These are phyloP conservation scores for Rhagium mordax DNA, from an alignment of 2,888 invertebrate species.

Conservation along the genomic window DNA sequence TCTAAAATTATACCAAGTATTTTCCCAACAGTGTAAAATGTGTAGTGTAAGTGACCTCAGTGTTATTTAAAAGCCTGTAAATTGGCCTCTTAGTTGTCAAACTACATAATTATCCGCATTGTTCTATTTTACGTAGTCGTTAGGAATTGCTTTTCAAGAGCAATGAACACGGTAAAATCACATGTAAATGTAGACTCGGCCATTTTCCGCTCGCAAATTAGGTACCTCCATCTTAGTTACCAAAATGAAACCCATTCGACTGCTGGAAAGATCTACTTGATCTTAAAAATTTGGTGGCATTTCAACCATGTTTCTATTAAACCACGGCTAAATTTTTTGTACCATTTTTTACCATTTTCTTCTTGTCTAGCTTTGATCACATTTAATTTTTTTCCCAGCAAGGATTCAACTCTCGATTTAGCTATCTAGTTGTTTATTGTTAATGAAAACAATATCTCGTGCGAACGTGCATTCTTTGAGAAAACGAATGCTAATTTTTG, in stretches of 20 bases:
- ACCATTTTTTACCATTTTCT: no score
- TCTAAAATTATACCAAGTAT: background rate
- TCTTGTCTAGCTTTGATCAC: no score
- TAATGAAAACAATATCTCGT: background rate
- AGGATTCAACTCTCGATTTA: no score
- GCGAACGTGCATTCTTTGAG: slow-evolving; percentile 18
- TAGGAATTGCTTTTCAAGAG: slow-evolving; percentile 10
- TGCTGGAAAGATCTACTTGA: no score
- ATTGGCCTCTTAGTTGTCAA: slow-evolving; percentile 13
- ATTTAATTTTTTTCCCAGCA: no score
- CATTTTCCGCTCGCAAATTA: background rate
- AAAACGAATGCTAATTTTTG: slow-evolving; percentile 34
- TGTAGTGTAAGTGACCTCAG: slow-evolving; percentile 12
- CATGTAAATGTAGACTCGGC: background rate
- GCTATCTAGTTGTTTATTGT: no score
- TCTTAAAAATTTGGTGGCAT: no score
- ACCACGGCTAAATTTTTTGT: no score
- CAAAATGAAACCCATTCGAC: no score
- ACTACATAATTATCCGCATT: slow-evolving; percentile 14
- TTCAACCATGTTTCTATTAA: no score
- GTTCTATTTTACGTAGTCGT: slow-evolving; percentile 16
- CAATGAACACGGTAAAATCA: background rate
- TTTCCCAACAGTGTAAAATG: slow-evolving; percentile 19
- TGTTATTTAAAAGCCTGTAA: slow-evolving; percentile 15
- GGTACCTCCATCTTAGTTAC: no score